phyloP scores from a whole-genome alignment of 2,888 invertebrate genomes.

The Limnephilus lunatus region DNA sequence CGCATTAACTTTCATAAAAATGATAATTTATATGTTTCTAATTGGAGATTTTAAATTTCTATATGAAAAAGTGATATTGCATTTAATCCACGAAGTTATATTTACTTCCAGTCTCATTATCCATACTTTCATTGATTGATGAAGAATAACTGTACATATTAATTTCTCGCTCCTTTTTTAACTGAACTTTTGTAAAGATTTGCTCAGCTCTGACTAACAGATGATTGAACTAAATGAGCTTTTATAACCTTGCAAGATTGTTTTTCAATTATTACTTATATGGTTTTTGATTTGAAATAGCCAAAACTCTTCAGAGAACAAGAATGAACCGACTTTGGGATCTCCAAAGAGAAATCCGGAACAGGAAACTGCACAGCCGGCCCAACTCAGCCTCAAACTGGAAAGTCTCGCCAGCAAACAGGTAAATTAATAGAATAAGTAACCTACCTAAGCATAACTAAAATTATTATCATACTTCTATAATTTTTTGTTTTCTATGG shows the following conservation, averaged over 20 bases:
- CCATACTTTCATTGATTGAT: background rate
- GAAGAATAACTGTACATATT: background rate
- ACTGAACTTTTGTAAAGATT: background rate
- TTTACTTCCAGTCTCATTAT: background rate
- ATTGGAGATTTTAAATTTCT: background rate
- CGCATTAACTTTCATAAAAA: background rate
- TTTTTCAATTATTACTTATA: background rate
- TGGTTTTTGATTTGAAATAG: conserved; percentile 67
- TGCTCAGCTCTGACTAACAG: background rate
- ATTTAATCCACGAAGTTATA: background rate
- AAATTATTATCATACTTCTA: background rate
- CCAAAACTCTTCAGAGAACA: conserved; percentile 75
- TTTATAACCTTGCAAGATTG: background rate
- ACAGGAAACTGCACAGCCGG: conserved; percentile 62
- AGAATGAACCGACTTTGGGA: conserved; percentile 63
- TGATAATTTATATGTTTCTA: background rate
- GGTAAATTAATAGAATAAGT: conserved; percentile 66
- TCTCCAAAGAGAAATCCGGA: conserved; percentile 59
- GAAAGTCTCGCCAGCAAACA: conserved; percentile 73
- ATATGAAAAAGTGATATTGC: background rate
- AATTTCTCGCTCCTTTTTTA: background rate
- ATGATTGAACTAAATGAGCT: background rate
- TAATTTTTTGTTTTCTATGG: background rate
- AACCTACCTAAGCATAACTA: background rate
- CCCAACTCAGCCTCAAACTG: conserved; percentile 73